Base-by-base conservation (phyloP, 2,113 vertebrate species). In the Pseudorectes ferrugineus region DNA sequence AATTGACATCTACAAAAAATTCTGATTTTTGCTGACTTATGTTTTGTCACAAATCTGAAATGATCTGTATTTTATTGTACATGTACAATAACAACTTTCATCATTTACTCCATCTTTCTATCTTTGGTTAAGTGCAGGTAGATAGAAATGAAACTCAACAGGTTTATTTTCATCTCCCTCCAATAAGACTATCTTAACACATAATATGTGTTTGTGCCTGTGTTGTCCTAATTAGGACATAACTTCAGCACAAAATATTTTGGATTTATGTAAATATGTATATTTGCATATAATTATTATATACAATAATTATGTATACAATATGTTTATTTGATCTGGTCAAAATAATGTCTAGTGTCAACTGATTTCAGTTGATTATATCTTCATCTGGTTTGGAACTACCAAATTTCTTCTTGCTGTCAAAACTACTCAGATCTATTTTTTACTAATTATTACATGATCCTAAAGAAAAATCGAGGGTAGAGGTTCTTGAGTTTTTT, bases 1-100 rank as follows among this genome's bases (percentile, higher is more conserved):
- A 72, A 8, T 78, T 0, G 0, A 45, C 31, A 24, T 21, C 25
- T 33, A 7, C 40, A 46, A 26, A 16, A 74, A 11, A 12, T 25
- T 83, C 20, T 51, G n/a, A 80, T 65, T 85, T 88, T 76, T 93
- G 13, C 28, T 80, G 65, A 58, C 20, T n/a, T 68, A 12, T 5
- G 7, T n/a, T 72, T 83, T 73, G 3, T 67, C 71, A 14, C 15
- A 68, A 57, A 54, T 11, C 15, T 86, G 62, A 82, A 71, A 42
- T 51, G 14, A 83, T 57, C 36, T 68, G 7, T 14, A 61, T 85
- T 82, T 68, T 68, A 43, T 48, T n/a, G 17, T 40, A 7, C 35
- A 31, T 1, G 2, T 77, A 31, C 3, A 65, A 54, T 36, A 45
- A 66, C 28, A 54, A 4, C 7, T 55, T 71, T 23, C 4, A 3